Evolutionary conservation across 2,797 vertebrate genomes (phyloP), one percentile per base, ranked within the genome.

Genomic region (Lithobates pipiens): DNA sequence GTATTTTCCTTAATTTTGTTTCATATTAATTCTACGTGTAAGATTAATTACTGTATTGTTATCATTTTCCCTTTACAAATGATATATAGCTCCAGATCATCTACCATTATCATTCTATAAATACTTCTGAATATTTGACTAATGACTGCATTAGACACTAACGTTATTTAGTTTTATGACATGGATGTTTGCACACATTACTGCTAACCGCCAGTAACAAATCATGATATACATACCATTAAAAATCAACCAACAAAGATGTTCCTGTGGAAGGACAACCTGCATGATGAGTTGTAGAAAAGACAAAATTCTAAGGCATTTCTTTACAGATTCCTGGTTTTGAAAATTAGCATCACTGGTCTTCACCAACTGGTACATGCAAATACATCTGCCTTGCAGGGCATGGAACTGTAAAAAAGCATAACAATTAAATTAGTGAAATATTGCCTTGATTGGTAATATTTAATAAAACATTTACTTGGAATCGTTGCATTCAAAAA

Each of bases 181-280:
- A 39, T 39, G 39, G 39, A 39, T 39, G 6, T 39, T 39, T 39
- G 39, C 39, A 1, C 39, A 46, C 44, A 46, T 46, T 13, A 46
- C 13, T 46, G 39, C 9, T 8, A 39, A 39, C 13, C 3, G 18
- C 13, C 5, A 5, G 21, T 23, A 61, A 61, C 54, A 8, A 67
- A n/a, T 72, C 27, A 73, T 6, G 23, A 44, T 34, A 11, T 6
- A 21, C 46, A 1, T 96, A 99, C 98, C 97, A 27, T 98, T 98
- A 92, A 96, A 97, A 82, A 98, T 85, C 5, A 96, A 93, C 96
- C 95, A 97, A 91, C 93, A 97, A n/a, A 99, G 94, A 84, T 92
- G 91, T 83, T 98, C 96, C 80, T 96, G 93, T 6, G 95, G 95
- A 27, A 99, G 94, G 83, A 96, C 94, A 70, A 95, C 95, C 90